Conservation (phyloP, 2,113 vertebrate genomes). For the Ptyas mucosa region DNA sequence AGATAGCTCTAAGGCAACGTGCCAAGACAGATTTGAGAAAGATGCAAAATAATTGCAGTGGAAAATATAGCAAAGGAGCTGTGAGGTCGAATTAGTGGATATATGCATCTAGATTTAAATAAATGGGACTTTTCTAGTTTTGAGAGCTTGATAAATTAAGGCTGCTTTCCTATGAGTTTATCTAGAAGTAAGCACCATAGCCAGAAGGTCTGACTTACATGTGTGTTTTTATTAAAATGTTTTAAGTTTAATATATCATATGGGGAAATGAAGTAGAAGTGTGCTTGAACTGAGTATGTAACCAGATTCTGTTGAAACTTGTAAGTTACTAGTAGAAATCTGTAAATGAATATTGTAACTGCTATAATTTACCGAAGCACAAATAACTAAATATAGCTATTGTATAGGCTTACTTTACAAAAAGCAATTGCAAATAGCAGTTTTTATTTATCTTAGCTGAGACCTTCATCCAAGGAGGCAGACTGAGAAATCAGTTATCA, state of each 20-base stretch:
- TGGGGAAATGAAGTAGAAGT: neutral
- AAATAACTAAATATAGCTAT: neutral
- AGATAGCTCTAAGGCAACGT: neutral
- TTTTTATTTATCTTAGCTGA: neutral
- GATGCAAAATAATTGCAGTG: neutral
- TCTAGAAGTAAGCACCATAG: neutral
- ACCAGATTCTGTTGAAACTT: neutral
- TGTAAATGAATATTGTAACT: neutral
- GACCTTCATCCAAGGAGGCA: neutral
- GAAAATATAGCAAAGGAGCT: neutral
- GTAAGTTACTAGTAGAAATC: neutral
- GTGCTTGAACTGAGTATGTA: neutral
- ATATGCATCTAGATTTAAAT: neutral
- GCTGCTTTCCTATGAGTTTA: neutral
- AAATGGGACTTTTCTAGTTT: neutral
- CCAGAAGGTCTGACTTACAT: neutral
- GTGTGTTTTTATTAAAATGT: neutral
- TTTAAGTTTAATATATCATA: neutral
- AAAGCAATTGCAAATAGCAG: neutral
- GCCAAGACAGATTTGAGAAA: neutral
- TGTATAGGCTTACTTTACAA: neutral
- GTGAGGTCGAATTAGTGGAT: neutral
- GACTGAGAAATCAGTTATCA: neutral
- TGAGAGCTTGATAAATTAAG: neutral
- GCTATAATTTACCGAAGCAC: neutral